Evolutionary conservation across 2,113 vertebrate genomes (phyloP).

Genomic region (Psittacus erithacus): DNA sequence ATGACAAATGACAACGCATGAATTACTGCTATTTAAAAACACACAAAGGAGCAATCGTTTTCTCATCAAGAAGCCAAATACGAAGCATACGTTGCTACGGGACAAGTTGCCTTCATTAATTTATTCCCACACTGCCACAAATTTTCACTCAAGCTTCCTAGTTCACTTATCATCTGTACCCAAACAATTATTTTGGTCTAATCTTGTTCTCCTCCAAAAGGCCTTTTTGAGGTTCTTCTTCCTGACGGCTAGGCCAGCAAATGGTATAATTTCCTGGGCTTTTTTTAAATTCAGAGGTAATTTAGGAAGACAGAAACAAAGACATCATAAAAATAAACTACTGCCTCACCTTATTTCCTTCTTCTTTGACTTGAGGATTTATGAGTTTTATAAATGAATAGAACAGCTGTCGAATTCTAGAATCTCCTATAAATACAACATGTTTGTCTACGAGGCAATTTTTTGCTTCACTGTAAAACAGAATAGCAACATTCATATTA

Average conservation of each 20-base stretch:
- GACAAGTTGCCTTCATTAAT: neutral
- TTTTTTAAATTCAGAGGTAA: neutral
- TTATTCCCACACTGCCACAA: neutral
- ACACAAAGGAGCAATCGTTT: constrained; percentile 18
- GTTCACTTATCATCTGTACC: neutral
- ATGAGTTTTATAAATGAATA: constrained; percentile 93
- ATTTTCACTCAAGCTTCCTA: neutral
- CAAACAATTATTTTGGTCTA: neutral
- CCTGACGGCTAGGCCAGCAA: neutral
- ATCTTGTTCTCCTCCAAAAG: neutral
- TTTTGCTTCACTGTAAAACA: constrained; percentile 91
- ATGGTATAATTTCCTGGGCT: neutral
- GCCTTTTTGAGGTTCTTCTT: neutral
- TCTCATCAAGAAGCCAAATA: constrained; percentile 27
- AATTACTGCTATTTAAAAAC: constrained; percentile 33
- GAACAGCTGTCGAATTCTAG: constrained; percentile 93
- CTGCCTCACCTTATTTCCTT: constrained; percentile 88
- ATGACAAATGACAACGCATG: neutral
- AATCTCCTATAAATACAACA: constrained; percentile 93
- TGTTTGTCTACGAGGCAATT: constrained; percentile 87
- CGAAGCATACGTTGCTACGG: neutral
- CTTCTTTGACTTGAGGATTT: constrained; percentile 85
- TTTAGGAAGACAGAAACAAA: neutral
- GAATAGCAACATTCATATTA: constrained; percentile 26
- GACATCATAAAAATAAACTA: neutral